Evolutionary conservation across 2,113 vertebrate genomes (phyloP), one percentile per base, ranked within the genome.

Genomic region (Leuciscus idus): DNA sequence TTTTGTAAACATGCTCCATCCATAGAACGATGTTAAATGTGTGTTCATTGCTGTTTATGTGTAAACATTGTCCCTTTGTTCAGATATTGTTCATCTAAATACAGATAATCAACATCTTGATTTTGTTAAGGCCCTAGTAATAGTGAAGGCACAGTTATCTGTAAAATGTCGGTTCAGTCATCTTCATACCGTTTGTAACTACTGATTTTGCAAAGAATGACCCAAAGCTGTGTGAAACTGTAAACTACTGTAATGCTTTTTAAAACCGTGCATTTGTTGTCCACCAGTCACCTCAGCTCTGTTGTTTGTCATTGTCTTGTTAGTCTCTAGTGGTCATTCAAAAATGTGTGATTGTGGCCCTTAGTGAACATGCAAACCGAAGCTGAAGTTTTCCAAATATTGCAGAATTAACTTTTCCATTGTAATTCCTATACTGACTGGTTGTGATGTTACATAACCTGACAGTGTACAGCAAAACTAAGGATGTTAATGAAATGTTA

Each of bases 141-240:
- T 57, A 17, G 10, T 61, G 0, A 19, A 48, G 12, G 55, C 48
- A 66, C 36, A 75, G 66, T 78, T 46, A 70, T 23, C 39, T 76
- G 26, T 15, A 52, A 46, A 15, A 55, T 33, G 12, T 66, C 19
- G 30, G 17, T 48, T 66, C 23, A 48, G 57, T 36, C 59, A 48
- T 80, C 66, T 79, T 68, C 26, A 10, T 75, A 11, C 11, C 13
- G 64, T 39, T 21, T 43, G 21, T n/a, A 36, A 64, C 39, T 30
- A 46, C 23, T 23, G 64, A 73, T 70, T 66, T 26, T 21, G 19
- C 66, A n/a, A 73, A 17, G 84, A 74, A 52, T 30, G 74, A 82
- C 62, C 26, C 80, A 52, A 82, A 82, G 43, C 80, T 68, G 59
- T 85, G 46, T 82, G 64, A 74, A 83, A 64, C 17, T 68, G 66